Conservation (phyloP, 2,797 vertebrate species). For the Notamacropus eugenii region DNA sequence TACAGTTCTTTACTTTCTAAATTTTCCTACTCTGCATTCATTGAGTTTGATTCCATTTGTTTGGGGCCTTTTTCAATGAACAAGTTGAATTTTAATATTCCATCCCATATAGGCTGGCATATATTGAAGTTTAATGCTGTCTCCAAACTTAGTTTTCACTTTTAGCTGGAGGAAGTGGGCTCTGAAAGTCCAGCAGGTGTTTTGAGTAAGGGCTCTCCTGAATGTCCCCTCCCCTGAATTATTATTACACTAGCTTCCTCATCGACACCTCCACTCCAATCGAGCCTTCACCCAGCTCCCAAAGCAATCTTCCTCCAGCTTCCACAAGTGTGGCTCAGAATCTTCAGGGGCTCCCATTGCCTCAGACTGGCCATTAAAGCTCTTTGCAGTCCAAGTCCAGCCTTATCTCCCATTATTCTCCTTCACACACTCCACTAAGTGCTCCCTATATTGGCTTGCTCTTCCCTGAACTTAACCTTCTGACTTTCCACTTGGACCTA, state of each 20-base stretch:
- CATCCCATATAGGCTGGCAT: background rate
- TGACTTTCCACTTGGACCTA: background rate
- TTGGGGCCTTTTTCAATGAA: background rate
- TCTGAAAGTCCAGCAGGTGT: background rate
- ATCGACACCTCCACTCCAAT: background rate
- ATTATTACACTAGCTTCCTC: background rate
- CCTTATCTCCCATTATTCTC: background rate
- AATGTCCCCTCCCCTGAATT: too few species aligned
- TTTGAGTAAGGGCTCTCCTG: background rate
- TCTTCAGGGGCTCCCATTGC: too few species aligned
- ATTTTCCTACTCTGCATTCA: background rate
- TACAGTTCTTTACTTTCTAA: background rate
- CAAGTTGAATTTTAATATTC: background rate
- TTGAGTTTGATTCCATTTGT: background rate
- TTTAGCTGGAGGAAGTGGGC: background rate
- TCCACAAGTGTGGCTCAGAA: background rate
- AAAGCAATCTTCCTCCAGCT: background rate
- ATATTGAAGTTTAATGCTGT: background rate
- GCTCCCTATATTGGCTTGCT: background rate
- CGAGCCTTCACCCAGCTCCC: background rate
- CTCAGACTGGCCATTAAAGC: background rate
- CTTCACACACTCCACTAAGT: background rate
- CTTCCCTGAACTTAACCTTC: background rate
- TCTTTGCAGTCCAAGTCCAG: background rate
- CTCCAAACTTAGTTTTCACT: background rate